phyloP scores from a whole-genome alignment of 2,113 vertebrate species.

The Noctilio leporinus region DNA sequence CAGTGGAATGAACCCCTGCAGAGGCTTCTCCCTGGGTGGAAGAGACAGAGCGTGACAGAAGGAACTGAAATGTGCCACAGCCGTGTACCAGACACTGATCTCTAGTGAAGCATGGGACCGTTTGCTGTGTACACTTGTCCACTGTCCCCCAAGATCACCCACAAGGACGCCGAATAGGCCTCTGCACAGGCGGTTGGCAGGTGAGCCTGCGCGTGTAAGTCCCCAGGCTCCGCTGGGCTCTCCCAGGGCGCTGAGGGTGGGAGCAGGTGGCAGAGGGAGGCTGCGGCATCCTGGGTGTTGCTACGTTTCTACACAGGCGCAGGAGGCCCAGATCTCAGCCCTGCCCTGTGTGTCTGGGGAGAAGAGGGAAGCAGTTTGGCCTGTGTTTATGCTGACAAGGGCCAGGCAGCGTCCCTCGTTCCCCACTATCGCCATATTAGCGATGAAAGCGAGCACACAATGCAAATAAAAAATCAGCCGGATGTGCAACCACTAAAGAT shows the following conservation, averaged over 20 bases:
- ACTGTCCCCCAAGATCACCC: not conserved
- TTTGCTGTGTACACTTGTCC: not conserved
- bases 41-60: not conserved
- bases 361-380: not conserved
- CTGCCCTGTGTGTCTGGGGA: not conserved
- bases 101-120: not conserved
- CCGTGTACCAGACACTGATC: not conserved
- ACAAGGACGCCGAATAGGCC: not conserved
- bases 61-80: not conserved
- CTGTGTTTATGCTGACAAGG: not conserved
- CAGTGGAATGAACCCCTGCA: not conserved
- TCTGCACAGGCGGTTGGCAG: not conserved
- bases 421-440: not conserved
- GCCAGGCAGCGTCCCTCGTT: not conserved
- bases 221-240: not conserved
- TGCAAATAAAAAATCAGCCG: not conserved
- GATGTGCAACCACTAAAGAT: not conserved
- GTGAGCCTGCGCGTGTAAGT: not conserved
- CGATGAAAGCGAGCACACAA: not conserved
- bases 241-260: not conserved
- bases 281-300: not conserved
- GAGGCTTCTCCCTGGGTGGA: not conserved
- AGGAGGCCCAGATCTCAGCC: not conserved
- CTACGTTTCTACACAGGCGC: constrained; percentile 15
- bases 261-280: constrained; percentile 10